Evolutionary conservation across 2,797 vertebrate genomes (phyloP).

Genomic region (Vespertilio murinus): DNA sequence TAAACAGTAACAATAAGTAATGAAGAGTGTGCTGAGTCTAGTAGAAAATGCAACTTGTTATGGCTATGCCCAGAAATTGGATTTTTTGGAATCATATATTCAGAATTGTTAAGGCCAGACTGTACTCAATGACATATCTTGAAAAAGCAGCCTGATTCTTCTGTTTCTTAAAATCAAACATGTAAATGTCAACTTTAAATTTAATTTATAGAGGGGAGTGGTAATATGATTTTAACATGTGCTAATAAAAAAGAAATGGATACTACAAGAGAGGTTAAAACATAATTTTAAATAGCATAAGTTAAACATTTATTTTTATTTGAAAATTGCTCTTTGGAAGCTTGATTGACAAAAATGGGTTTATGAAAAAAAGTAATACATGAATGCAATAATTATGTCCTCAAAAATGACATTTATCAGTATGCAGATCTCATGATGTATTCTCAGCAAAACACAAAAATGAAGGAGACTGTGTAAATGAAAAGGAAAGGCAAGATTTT

Average conservation of each 20-base stretch:
- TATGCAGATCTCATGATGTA: constrained; percentile 69
- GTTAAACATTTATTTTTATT: constrained; percentile 75
- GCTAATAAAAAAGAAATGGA: not conserved
- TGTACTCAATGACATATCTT: not conserved
- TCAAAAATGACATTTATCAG: constrained; percentile 76
- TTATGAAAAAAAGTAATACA: constrained; percentile 69
- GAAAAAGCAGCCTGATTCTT: not conserved
- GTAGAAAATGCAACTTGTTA: not conserved
- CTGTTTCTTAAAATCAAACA: constrained; percentile 22
- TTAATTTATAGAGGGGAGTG: not conserved
- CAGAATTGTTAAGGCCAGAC: not conserved
- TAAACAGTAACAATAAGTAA: constrained; percentile 53
- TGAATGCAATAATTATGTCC: constrained; percentile 71
- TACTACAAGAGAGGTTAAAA: not conserved
- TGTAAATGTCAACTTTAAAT: constrained; percentile 25
- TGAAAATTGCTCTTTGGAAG: constrained; percentile 68
- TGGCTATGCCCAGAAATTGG: not conserved
- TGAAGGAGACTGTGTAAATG: constrained; percentile 62
- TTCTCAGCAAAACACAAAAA: constrained; percentile 58
- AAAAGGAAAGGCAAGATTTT: constrained; percentile 70
- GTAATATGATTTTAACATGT: not conserved
- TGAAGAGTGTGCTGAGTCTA: constrained; percentile 17
- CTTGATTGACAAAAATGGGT: constrained; percentile 60
- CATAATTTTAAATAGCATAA: constrained; percentile 50
- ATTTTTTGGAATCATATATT: constrained; percentile 10